Evolutionary conservation across 2,888 invertebrate genomes (phyloP).

Genomic region (Dynastes grantii): DNA sequence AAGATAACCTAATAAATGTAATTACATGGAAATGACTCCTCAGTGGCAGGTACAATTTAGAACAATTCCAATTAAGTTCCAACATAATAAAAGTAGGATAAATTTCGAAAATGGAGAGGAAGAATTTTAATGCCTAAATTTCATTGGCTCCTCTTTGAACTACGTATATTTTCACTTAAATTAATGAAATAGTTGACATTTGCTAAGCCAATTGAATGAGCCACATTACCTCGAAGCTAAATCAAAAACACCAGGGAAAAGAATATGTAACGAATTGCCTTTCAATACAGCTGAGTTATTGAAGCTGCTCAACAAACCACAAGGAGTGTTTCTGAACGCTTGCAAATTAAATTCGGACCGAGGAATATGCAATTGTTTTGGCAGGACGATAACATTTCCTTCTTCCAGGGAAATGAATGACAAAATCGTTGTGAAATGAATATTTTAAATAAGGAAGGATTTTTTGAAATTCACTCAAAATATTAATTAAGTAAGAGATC

Average conservation of each 20-base stretch:
- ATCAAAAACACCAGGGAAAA: background rate
- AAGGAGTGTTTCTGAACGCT: background rate
- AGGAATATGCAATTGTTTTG: background rate
- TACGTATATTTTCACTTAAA: background rate
- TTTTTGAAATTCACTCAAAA: background rate
- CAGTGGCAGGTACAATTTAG: too few species aligned
- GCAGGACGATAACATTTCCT: background rate
- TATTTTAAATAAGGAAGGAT: background rate
- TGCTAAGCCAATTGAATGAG: background rate
- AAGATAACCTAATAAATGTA: too few species aligned
- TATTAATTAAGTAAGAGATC: background rate
- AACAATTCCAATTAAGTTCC: too few species aligned
- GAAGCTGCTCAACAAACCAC: background rate
- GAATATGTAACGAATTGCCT: conserved; percentile 20
- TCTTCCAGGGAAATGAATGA: background rate
- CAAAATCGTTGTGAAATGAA: background rate
- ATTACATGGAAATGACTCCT: too few species aligned
- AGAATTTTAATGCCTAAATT: too few species aligned
- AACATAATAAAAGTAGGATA: too few species aligned
- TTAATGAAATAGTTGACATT: background rate
- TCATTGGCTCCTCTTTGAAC: background rate
- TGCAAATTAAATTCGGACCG: conserved; percentile 4
- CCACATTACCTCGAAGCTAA: too few species aligned
- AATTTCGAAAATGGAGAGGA: too few species aligned
- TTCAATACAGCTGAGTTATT: background rate